Conservation (phyloP, 2,113 vertebrate genomes). For the Notothenia rossii region DNA sequence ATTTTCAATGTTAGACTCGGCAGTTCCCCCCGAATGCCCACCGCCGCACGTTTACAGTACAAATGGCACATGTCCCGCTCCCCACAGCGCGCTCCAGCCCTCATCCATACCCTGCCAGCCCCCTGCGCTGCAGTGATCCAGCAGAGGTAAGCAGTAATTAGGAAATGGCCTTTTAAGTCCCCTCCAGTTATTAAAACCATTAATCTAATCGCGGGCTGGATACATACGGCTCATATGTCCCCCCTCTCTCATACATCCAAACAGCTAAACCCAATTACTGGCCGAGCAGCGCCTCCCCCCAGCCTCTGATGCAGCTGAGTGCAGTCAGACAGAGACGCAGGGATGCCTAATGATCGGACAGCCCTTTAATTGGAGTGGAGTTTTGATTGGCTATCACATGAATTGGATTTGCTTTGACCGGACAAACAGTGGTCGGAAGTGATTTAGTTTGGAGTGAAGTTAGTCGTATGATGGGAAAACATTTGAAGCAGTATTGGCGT, state of each 20-base stretch:
- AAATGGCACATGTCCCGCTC: slow-evolving; percentile 56
- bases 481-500: background rate
- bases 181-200: slow-evolving; percentile 71
- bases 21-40: slow-evolving; percentile 13
- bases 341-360: slow-evolving; percentile 45
- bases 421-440: slow-evolving; percentile 20
- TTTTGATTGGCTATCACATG: slow-evolving; percentile 53
- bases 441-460: slow-evolving; percentile 28
- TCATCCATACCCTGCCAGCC: slow-evolving; percentile 49
- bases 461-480: slow-evolving; percentile 7
- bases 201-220: slow-evolving; percentile 61
- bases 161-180: slow-evolving; percentile 79
- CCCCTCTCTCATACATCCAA: slow-evolving; percentile 53
- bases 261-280: slow-evolving; percentile 73
- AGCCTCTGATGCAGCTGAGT: slow-evolving; percentile 57
- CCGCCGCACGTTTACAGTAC: slow-evolving; percentile 16
- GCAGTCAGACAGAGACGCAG: slow-evolving; percentile 36
- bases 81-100: slow-evolving; percentile 1
- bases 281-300: slow-evolving; percentile 49
- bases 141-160: slow-evolving; percentile 77
- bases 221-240: slow-evolving; percentile 59
- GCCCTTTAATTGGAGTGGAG: slow-evolving; percentile 55
- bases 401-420: slow-evolving; percentile 48
- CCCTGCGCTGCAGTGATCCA: slow-evolving; percentile 51
- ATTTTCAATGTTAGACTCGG: background rate